Conservation (phyloP, 2,797 vertebrate genomes). For the Dromococcyx pavoninus region DNA sequence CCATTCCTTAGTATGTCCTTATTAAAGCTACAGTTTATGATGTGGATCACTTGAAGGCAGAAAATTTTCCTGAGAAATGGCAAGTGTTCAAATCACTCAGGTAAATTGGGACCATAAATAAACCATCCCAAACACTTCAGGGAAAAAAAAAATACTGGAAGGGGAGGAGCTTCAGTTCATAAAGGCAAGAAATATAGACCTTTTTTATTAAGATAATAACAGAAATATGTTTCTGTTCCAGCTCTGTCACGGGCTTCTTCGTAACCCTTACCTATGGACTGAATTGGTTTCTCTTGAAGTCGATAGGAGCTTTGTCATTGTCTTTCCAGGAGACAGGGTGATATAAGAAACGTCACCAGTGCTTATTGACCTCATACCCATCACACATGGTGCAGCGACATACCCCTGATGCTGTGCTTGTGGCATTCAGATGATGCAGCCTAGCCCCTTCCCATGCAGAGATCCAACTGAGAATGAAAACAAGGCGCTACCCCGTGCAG, state of each 20-base stretch:
- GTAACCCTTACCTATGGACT: background rate
- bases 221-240: background rate
- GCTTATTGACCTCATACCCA: background rate
- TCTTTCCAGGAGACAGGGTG: background rate
- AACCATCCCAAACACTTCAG: slow-evolving; percentile 17
- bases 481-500: fast-evolving
- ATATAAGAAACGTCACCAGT: slow-evolving; percentile 3
- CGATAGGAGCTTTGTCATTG: background rate
- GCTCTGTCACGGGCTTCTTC: background rate
- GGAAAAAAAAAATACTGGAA: background rate
- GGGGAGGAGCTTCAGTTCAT: background rate
- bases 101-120: slow-evolving; percentile 25
- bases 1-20: slow-evolving; percentile 21
- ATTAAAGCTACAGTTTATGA: slow-evolving; percentile 61
- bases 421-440: background rate
- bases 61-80: slow-evolving; percentile 67
- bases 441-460: background rate
- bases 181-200: background rate
- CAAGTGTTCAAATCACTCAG: slow-evolving; percentile 57
- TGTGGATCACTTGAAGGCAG: slow-evolving; percentile 41
- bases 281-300: slow-evolving; percentile 1
- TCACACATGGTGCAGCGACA: background rate
- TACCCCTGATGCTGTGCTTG: background rate
- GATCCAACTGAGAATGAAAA: background rate
- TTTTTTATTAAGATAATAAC: background rate